phyloP scores from a whole-genome alignment of 2,113 vertebrate species.

The Larimichthys crocea region DNA sequence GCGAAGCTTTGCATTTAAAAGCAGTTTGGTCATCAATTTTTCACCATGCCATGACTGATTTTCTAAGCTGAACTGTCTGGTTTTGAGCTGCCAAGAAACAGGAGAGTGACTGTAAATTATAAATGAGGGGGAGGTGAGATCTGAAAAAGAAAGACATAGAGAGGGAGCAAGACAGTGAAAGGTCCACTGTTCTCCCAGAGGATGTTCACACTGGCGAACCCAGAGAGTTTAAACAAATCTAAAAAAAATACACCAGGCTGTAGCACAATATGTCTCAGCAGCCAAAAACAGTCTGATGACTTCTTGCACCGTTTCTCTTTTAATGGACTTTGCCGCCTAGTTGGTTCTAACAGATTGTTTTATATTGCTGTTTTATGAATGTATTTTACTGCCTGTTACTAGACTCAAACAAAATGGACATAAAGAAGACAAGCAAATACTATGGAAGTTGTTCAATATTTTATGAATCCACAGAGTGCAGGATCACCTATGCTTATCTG shows the following conservation, averaged over 20 bases:
- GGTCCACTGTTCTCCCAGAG: constrained; percentile 32
- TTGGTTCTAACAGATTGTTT: background rate
- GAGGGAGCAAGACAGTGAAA: constrained; percentile 21
- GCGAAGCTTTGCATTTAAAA: constrained; percentile 74
- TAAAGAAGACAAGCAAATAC: background rate
- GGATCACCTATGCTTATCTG: background rate
- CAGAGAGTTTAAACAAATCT: constrained; percentile 31
- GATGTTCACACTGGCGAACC: constrained; percentile 22
- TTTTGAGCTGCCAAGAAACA: constrained; percentile 75
- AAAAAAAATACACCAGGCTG: background rate
- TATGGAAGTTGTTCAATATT: background rate
- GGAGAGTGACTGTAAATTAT: constrained; percentile 80
- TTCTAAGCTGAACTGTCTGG: constrained; percentile 68
- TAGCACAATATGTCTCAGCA: background rate
- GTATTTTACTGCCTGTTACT: background rate
- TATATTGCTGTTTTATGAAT: background rate
- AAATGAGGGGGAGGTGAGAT: constrained; percentile 66
- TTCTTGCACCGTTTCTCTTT: background rate
- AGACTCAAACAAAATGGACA: background rate
- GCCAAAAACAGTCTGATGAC: background rate
- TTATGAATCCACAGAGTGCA: background rate
- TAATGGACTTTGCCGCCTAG: background rate
- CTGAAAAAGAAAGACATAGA: constrained; percentile 45
- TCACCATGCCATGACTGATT: constrained; percentile 70
- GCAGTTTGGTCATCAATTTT: constrained; percentile 76